Base-by-base conservation (phyloP, 2,888 invertebrate genomes). In the Drosophila planitibia region DNA sequence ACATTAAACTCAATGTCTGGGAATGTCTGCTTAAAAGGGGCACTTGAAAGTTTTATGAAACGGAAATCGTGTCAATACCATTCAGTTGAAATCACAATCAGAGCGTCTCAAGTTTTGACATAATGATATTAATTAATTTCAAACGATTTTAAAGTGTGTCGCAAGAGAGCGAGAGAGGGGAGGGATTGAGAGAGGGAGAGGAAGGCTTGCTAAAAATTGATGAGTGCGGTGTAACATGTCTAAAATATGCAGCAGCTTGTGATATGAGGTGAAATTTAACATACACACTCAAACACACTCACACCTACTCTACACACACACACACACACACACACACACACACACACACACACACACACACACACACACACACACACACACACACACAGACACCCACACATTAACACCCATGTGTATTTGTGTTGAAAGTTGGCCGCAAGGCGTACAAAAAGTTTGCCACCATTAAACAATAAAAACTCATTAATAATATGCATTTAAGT, bases 401-500 rank as follows among this genome's bases (percentile, higher is more conserved):
- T 30, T 14, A 28, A 53, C 19, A 22, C 37, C 33, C 22, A n/a
- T 52, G 22, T 35, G 49, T 41, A 51, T 49, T 41, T 47, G 55
- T 37, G 55, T 12, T 33, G 62, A 71, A 69, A 71, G 70, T 70
- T 68, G n/a, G 64, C 87, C 82, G 79, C 74, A 55, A 84, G 84
- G 75, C 74, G 47, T 25, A 75, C 52, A 81, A 73, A 73, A 82
- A 70, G 62, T 89, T 82, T 76, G 74, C 62, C 78, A 66, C 89
- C 89, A 76, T 86, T 86, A 79, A 82, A 87, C 89, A 87, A 87
- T 87, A 87, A 87, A 89, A 87, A 85, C 89, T 89, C 87, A 87
- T 87, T 87, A 89, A 87, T 89, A 87, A 85, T 82, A 85, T 89
- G 86, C 76, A 87, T 89, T 89, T 77, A 87, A 81, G 81, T 80